A percentile compares a stretch with the other conserved stretches of the same genome.
phyloP scores from a whole-genome alignment of 2,888 invertebrate species.

The Clistopyga incitator region DNA sequence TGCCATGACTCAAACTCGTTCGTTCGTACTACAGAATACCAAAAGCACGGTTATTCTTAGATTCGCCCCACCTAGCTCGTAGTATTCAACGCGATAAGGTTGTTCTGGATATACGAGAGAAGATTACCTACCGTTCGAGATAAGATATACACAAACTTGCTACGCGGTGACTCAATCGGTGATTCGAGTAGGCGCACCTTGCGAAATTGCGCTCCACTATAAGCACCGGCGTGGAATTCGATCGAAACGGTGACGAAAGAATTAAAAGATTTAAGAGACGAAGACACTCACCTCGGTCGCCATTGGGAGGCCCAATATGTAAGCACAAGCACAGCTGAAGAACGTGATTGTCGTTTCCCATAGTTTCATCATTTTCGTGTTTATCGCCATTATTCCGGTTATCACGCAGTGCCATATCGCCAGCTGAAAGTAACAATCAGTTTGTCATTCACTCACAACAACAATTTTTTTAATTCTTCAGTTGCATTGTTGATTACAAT shows the following conservation, averaged over 20 bases:
- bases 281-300: conserved; percentile 92
- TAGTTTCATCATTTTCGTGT: conserved; percentile 89
- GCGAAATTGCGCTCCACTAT: conserved; percentile 12
- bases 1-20: conserved; percentile 53
- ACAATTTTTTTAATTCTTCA: not conserved
- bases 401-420: conserved; percentile 97
- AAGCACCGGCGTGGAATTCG: conserved; percentile 10
- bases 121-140: conserved; percentile 52
- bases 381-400: conserved; percentile 92
- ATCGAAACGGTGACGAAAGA: conserved; percentile 10
- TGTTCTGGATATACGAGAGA: conserved; percentile 51
- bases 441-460: not conserved
- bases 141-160: conserved; percentile 50
- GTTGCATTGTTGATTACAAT: not conserved
- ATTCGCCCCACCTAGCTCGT: conserved; percentile 36
- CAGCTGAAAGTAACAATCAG: conserved; percentile 84
- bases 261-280: not conserved
- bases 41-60: conserved; percentile 45
- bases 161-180: conserved; percentile 47
- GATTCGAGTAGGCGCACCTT: conserved; percentile 26
- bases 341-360: conserved; percentile 95
- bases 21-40: conserved; percentile 32
- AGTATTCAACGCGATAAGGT: conserved; percentile 58
- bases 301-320: conserved; percentile 93
- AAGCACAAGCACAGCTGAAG: conserved; percentile 92